Evolutionary conservation across 2,888 invertebrate species (phyloP), one percentile per base, ranked within the genome.

Genomic region (Euproctis similis): DNA sequence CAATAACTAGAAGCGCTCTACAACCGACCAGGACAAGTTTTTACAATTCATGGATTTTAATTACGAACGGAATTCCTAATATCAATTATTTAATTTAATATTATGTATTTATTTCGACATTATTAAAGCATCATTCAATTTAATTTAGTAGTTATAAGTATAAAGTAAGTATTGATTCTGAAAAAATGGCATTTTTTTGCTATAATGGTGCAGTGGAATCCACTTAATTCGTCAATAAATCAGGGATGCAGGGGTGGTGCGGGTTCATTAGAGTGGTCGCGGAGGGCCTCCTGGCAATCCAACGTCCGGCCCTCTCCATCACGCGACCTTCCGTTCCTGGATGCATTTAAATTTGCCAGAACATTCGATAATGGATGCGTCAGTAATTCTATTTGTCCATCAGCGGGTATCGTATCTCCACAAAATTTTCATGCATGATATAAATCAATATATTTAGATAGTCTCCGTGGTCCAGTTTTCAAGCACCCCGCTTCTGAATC

Each of bases 141-240:
- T n/a, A n/a, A n/a, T n/a, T n/a, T n/a, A n/a, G n/a, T n/a, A n/a
- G n/a, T n/a, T n/a, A n/a, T n/a, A n/a, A n/a, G n/a, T n/a, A n/a
- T n/a, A n/a, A n/a, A n/a, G n/a, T n/a, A n/a, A n/a, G n/a, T n/a
- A n/a, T n/a, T n/a, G n/a, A n/a, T n/a, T n/a, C n/a, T n/a, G n/a
- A 42, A 52, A 53, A 50, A 56, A 53, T 48, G 52, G 51, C 34
- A 63, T 73, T 69, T 60, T 61, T n/a, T n/a, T n/a, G n/a, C n/a
- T n/a, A 70, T 61, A 65, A 64, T 76, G 78, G 77, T 78, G 82
- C 77, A 80, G 59, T 61, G 75, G 75, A 75, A 81, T 81, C 84
- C 84, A 72, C 78, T 84, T 82, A 82, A 82, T 82, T 82, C 62
- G 82, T 84, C 81, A 84, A 84, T 84, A 84, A 82, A 84, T 84